Evolutionary conservation across 2,888 invertebrate species (phyloP).

Genomic region (Sisyra nigra): DNA sequence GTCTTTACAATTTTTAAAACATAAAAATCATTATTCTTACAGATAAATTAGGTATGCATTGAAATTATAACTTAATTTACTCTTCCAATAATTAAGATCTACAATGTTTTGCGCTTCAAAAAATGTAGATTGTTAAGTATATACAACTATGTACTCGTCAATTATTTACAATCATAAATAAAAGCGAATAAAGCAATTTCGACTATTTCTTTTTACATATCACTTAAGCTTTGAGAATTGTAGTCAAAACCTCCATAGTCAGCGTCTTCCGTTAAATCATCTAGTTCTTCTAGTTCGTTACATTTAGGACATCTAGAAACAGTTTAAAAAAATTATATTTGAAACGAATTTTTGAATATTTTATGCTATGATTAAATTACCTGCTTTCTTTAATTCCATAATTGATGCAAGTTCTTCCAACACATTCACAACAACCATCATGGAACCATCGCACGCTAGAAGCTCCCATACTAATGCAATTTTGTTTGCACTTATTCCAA

Average conservation of each 20-base stretch:
- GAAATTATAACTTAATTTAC: too few species aligned
- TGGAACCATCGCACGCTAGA: constrained; percentile 84
- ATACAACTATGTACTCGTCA: too few species aligned
- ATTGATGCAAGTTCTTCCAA: constrained; percentile 74
- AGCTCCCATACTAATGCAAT: constrained; percentile 72
- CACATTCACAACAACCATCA: constrained; percentile 88
- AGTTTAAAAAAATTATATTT: constrained; percentile 13
- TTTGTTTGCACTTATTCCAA: constrained; percentile 68
- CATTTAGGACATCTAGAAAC: constrained; percentile 47
- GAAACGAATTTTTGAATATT: not conserved
- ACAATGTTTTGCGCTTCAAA: too few species aligned
- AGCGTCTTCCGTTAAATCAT: constrained; percentile 39
- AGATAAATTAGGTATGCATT: too few species aligned
- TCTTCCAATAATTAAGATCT: too few species aligned
- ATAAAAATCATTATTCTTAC: too few species aligned
- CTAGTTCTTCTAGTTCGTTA: constrained; percentile 33
- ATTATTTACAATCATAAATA: too few species aligned
- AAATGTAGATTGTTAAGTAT: too few species aligned
- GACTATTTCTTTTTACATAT: constrained; percentile 2
- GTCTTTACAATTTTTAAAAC: too few species aligned
- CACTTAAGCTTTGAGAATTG: constrained; percentile 3
- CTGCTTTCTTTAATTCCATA: constrained; percentile 81
- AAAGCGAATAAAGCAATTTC: too few species aligned
- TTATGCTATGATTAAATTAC: constrained; percentile 22
- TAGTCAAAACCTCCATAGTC: constrained; percentile 43